phyloP scores from a whole-genome alignment of 2,888 invertebrate genomes.

The Drosophila limbata region DNA sequence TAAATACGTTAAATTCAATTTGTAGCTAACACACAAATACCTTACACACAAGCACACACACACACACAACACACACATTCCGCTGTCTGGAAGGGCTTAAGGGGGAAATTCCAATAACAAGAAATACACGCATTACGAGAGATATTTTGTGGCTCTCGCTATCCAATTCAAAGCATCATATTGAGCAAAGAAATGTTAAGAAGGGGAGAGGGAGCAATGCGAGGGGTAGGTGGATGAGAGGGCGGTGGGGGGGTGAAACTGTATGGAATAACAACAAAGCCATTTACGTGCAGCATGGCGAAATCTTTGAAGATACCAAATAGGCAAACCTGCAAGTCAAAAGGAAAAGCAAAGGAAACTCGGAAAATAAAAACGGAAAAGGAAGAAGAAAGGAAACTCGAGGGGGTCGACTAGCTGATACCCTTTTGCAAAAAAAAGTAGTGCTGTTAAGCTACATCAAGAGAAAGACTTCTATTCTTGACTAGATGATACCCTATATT shows the following conservation, averaged over 20 bases:
- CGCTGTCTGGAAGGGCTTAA: conserved; percentile 3
- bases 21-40: conserved; percentile 53
- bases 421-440: not conserved
- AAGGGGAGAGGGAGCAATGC: not conserved
- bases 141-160: conserved; percentile 31
- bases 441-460: not conserved
- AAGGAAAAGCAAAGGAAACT: conserved; percentile 17
- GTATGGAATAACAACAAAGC: conserved; percentile 55
- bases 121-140: conserved; percentile 48
- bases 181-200: conserved; percentile 22
- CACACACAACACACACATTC: conserved; percentile 12
- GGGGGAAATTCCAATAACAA: conserved; percentile 57
- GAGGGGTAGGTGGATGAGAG: not conserved
- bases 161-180: conserved; percentile 19
- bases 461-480: not conserved
- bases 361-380: not conserved
- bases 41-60: conserved; percentile 7
- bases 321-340: conserved; percentile 46
- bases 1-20: conserved; percentile 74
- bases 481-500: not conserved
- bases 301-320: conserved; percentile 58
- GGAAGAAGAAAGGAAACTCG: not conserved
- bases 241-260: not conserved
- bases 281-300: conserved; percentile 54
- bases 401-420: not conserved